A percentile compares a stretch with the other conserved stretches of the same genome.
phyloP scores from a whole-genome alignment of 2,797 vertebrate species.

The Limnodromus scolopaceus region DNA sequence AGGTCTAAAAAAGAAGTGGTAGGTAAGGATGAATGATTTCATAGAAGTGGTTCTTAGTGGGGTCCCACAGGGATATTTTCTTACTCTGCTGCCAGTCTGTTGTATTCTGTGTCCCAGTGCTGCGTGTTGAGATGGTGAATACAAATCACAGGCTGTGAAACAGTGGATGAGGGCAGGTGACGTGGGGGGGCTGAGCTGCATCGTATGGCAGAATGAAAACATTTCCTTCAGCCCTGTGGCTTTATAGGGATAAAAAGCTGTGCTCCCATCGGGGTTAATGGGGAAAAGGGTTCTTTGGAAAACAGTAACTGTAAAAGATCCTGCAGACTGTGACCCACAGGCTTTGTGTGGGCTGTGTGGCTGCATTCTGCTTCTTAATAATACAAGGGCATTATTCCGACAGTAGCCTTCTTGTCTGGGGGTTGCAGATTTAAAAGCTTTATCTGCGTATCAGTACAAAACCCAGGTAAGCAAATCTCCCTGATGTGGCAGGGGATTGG shows the following conservation, averaged over 20 bases:
- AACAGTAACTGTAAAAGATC: background rate
- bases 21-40: background rate
- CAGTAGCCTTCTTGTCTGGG: background rate
- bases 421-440: background rate
- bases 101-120: background rate
- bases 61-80: background rate
- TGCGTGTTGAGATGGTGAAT: background rate
- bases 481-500: accelerated
- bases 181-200: background rate
- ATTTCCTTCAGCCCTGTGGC: background rate
- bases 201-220: background rate
- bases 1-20: background rate
- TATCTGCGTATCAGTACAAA: background rate
- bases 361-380: background rate
- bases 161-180: background rate
- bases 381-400: background rate
- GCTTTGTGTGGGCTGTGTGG: background rate
- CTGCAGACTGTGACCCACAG: background rate
- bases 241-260: background rate
- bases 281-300: background rate
- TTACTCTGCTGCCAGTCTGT: background rate
- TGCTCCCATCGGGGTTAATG: background rate
- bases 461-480: background rate
- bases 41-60: background rate
- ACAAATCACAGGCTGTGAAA: background rate